These are phyloP conservation scores for Iguana delicatissima DNA, from an alignment of 2,797 vertebrate species.

Conservation along the genomic window DNA sequence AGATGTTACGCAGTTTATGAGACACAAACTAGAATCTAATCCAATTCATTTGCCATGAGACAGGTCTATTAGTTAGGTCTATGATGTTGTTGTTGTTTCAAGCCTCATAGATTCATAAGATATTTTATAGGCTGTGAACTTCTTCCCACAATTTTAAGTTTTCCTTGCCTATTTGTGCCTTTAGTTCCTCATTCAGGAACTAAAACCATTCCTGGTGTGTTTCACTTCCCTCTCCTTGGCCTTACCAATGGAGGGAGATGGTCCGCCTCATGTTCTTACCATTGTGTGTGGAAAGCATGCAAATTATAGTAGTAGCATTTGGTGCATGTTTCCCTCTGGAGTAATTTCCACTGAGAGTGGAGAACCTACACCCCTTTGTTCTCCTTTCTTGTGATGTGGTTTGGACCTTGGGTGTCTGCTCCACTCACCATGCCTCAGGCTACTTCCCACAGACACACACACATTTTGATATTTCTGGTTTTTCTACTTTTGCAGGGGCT, in stretches of 20 bases:
- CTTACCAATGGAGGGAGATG: not conserved
- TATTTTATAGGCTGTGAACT: not conserved
- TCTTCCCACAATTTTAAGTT: too few relatives aligned
- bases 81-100: not conserved
- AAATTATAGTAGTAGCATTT: too few relatives aligned
- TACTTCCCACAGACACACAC: too few relatives aligned
- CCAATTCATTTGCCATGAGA: not conserved
- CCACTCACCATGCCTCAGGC: too few relatives aligned
- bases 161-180: not conserved
- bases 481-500: too few relatives aligned
- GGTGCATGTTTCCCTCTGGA: not conserved
- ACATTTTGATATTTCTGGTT: too few relatives aligned
- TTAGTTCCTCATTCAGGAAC: not conserved
- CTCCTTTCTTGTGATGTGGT: too few relatives aligned
- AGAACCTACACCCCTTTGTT: too few relatives aligned
- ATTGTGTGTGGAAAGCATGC: not conserved
- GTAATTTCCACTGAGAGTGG: not conserved
- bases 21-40: not conserved
- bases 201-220: not conserved
- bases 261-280: not conserved
- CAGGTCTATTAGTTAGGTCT: not conserved
- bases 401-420: too few relatives aligned
- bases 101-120: not conserved
- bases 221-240: not conserved
- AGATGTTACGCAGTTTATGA: not conserved